phyloP scores from a whole-genome alignment of 2,797 vertebrate species.

The Balearica regulorum region DNA sequence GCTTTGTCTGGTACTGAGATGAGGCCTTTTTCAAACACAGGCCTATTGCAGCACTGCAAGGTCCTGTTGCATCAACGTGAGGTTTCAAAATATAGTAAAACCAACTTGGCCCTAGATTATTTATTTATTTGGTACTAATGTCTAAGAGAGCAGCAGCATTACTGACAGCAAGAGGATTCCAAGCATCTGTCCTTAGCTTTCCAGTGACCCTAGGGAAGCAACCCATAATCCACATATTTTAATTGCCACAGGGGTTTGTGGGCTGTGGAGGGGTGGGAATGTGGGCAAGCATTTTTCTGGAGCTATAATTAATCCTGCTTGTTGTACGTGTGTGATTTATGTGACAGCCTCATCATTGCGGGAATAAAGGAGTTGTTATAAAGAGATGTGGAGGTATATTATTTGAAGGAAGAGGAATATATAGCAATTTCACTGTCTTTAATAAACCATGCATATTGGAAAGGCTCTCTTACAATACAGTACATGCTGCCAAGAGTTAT shows the following conservation, averaged over 20 bases:
- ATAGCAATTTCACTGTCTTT: neutral
- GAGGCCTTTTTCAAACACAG: neutral
- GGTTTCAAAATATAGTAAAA: slow-evolving; percentile 54
- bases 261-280: slow-evolving; percentile 35
- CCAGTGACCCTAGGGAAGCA: slow-evolving; percentile 26
- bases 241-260: slow-evolving; percentile 48
- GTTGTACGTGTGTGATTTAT: neutral
- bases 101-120: neutral
- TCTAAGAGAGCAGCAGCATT: neutral
- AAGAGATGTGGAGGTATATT: neutral
- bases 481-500: neutral
- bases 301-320: slow-evolving; percentile 41
- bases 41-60: neutral
- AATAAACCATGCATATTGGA: neutral
- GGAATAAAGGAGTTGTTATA: neutral
- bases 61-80: slow-evolving; percentile 13
- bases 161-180: slow-evolving; percentile 16
- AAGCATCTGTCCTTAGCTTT: slow-evolving; percentile 42
- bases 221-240: slow-evolving; percentile 35
- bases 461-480: neutral
- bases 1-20: neutral
- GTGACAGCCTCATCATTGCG: neutral
- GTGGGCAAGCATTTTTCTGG: slow-evolving; percentile 14
- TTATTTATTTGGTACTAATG: neutral
- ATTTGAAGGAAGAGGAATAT: neutral